Base-by-base conservation (phyloP, 2,113 vertebrate species). In the Corvus hawaiiensis region DNA sequence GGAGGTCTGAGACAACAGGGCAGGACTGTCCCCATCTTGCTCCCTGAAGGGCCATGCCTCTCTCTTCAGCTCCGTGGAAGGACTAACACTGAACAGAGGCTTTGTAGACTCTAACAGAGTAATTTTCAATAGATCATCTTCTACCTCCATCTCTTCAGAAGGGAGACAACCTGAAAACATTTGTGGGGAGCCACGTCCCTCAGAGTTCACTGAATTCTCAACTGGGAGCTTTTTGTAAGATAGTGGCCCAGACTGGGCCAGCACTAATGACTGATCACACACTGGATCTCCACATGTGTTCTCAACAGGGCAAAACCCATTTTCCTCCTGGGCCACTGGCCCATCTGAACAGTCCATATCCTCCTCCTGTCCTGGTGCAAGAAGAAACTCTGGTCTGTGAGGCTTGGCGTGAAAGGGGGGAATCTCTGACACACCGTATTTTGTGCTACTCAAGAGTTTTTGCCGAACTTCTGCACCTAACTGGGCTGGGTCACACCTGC, bases 321-420 rank as follows among this genome's bases (percentile, higher is more conserved):
- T 98, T 92, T 98, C 98, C 85, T 98, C 98, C 77, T 98, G 97
- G 64, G 93, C 49, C 64, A 93, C 93, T 48, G 95, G 95, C 89
- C 97, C 98, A 94, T 98, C 98, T 52, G 98, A 99, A 96, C 98
- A 99, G 96, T 99, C 99, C 99, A 99, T 99, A 32, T 98, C 98
- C 87, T 99, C 98, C 1, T 98, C 98, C 56, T 98, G 97, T 55
- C 98, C 98, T 27, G 90, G 51, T 93, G 73, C 49, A 69, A 74
- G 75, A 83, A 96, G 84, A 68, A 94, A 96, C 78, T 94, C 97
- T 63, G 95, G 91, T 55, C 80, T 96, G 84, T 96, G 98, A 80
- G 93, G 84, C 96, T 97, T 98, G 85, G 97, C 96, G 48, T 96
- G 98, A 96, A 98, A 99, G 58, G 99, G 98, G 9, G 99, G 99